Evolutionary conservation across 2,888 invertebrate species (phyloP), one percentile per base, ranked within the genome.

Genomic region (Sabellastarte sp.): DNA sequence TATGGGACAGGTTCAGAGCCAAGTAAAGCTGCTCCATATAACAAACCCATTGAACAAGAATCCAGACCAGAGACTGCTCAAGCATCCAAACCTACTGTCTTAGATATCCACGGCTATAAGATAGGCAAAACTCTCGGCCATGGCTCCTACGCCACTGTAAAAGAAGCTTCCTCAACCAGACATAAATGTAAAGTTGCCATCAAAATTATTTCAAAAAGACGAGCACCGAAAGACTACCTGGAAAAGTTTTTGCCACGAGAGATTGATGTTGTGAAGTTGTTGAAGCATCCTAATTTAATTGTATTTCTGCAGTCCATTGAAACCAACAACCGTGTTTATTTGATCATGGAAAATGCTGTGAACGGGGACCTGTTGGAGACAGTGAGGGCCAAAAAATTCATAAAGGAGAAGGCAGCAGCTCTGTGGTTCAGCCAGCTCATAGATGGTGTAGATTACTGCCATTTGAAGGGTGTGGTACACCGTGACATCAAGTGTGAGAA

Each of bases 401-500:
- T 70, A 26, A 32, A 64, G 3, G 70, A 70, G 50, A 50, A 56
- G n/a, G 64, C 5, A 61, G 76, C 80, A 5, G 78, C 76, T 2
- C 41, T 65, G 10, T 80, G 78, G 78, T 79, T 80, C 56, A 66
- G 65, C 4, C 76, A 81, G 60, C 63, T 81, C 28, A 62, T 73
- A 4, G 77, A 78, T 3, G 81, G 79, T 1, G 66, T 81, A 5
- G 68, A 65, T 5, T 79, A 80, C 61, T 75, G 77, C 66, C 82
- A 82, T 63, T 63, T 64, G 26, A 73, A 76, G 65, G 77, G 77
- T 0, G 68, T 81, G 3, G 80, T 76, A 1, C 81, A 82, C 63
- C 64, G 82, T n/a, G 82, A 82, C 67, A 66, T 82, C 28, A 82
- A 82, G 63, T 82, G 82, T 65, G 80, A 82, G 64, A 80, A 81